A percentile compares a stretch with the other conserved stretches of the same genome.
Evolutionary conservation across 2,888 invertebrate species (phyloP).

Genomic region (Spicauda simplicius): DNA sequence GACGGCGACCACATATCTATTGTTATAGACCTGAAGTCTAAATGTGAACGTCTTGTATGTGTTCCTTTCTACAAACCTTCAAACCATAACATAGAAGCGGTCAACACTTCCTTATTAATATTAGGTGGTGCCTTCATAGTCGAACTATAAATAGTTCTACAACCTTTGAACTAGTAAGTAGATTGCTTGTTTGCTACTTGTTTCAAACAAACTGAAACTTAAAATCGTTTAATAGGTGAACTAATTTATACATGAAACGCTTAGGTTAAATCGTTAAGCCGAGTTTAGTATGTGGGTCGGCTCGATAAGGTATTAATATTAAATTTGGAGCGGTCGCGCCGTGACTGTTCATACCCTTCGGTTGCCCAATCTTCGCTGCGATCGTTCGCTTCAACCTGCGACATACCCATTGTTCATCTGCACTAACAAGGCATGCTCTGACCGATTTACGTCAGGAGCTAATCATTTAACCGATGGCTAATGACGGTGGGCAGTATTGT

Average conservation of each 20-base stretch:
- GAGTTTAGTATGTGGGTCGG: constrained; percentile 54
- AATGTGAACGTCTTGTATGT: no score
- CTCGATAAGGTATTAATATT: constrained; percentile 64
- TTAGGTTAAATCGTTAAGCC: constrained; percentile 30
- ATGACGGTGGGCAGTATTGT: constrained; percentile 55
- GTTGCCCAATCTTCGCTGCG: constrained; percentile 39
- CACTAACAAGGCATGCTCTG: constrained; percentile 45
- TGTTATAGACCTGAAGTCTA: no score
- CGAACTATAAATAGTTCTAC: no score
- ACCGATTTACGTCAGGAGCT: constrained; percentile 75
- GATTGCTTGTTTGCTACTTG: no score
- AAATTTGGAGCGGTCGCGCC: constrained; percentile 65
- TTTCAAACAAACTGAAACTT: neutral
- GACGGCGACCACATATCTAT: no score
- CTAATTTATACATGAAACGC: constrained; percentile 29
- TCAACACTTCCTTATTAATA: no score
- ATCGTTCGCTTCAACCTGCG: constrained; percentile 36
- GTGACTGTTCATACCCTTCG: constrained; percentile 42
- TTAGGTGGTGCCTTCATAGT: no score
- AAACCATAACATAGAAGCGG: no score
- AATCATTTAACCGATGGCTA: constrained; percentile 66
- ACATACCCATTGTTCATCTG: constrained; percentile 37
- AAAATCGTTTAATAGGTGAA: constrained; percentile 22
- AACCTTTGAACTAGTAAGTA: no score
- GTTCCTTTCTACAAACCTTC: no score